Percentiles rank a stretch among this genome's conserved stretches.
phyloP scores from a whole-genome alignment of 2,797 vertebrate species.

The Streptopelia turtur region DNA sequence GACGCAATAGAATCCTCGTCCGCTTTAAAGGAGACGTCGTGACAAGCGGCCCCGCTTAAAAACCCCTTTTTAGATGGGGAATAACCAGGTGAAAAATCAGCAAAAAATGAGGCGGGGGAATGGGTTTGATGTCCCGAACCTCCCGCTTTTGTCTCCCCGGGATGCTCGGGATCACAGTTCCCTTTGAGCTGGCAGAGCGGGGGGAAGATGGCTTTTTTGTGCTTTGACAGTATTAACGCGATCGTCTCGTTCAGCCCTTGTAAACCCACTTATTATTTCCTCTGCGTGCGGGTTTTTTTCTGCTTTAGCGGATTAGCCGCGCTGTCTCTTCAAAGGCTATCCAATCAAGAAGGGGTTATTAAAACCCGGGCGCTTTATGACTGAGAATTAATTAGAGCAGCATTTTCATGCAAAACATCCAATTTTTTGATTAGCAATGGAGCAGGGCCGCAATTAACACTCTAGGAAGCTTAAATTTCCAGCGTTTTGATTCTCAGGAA shows the following conservation, averaged over 20 bases:
- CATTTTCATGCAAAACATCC: slow-evolving; percentile 88
- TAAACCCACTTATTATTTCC: slow-evolving; percentile 76
- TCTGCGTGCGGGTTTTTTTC: slow-evolving; percentile 66
- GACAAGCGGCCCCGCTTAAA: slow-evolving; percentile 44
- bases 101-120: not conserved
- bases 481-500: slow-evolving; percentile 83
- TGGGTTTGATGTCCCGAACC: not conserved
- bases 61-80: not conserved
- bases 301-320: slow-evolving; percentile 74
- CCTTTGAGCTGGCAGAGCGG: slow-evolving; percentile 13
- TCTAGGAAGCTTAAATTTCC: slow-evolving; percentile 82
- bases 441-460: slow-evolving; percentile 84
- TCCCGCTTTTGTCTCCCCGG: not conserved
- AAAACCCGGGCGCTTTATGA: slow-evolving; percentile 82
- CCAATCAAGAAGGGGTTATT: slow-evolving; percentile 85
- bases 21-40: slow-evolving; percentile 53
- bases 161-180: not conserved
- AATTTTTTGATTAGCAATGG: slow-evolving; percentile 87
- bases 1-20: not conserved
- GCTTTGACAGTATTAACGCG: slow-evolving; percentile 51
- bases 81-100: not conserved
- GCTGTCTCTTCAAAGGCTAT: slow-evolving; percentile 81
- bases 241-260: slow-evolving; percentile 66
- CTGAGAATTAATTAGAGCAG: slow-evolving; percentile 87
- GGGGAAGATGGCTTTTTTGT: slow-evolving; percentile 27